Conservation (phyloP, 2,888 invertebrate genomes). For the Lasioglossum marginatum region DNA sequence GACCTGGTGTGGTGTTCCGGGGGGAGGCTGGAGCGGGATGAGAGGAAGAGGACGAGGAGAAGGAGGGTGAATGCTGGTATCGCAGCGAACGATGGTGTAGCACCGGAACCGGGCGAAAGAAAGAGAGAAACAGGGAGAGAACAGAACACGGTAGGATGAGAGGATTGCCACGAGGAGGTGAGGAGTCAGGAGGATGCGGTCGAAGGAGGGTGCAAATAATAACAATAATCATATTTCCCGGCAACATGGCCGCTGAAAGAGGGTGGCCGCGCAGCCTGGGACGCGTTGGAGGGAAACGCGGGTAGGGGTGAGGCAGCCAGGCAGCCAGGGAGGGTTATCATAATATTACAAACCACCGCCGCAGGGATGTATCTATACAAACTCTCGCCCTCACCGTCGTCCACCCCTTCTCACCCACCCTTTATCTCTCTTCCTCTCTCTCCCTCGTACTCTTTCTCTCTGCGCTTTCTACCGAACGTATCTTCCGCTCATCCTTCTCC, state of each 20-base stretch:
- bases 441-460: conserved; percentile 10
- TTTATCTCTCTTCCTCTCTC: conserved; percentile 27
- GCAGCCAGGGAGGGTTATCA: conserved; percentile 82
- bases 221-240: conserved; percentile 85
- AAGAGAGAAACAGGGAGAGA: conserved; percentile 42
- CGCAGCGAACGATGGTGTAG: conserved; percentile 53
- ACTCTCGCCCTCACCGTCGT: conserved; percentile 65
- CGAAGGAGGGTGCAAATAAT: conserved; percentile 83
- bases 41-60: conserved; percentile 47
- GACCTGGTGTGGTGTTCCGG: conserved; percentile 11
- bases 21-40: conserved; percentile 50
- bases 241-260: conserved; percentile 84
- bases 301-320: conserved; percentile 66
- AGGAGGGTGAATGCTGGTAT: conserved; percentile 53
- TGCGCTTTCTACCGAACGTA: conserved; percentile 15
- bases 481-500: conserved; percentile 37
- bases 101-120: conserved; percentile 32
- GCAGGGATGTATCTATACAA: conserved; percentile 82
- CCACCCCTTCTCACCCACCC: conserved; percentile 3
- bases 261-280: conserved; percentile 79
- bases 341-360: conserved; percentile 84
- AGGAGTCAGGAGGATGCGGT: conserved; percentile 78
- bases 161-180: conserved; percentile 71
- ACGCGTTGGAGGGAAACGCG: conserved; percentile 74
- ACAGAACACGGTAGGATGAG: conserved; percentile 60